Evolutionary conservation across 2,113 vertebrate species (phyloP).

Genomic region (Aegotheles bennettii): DNA sequence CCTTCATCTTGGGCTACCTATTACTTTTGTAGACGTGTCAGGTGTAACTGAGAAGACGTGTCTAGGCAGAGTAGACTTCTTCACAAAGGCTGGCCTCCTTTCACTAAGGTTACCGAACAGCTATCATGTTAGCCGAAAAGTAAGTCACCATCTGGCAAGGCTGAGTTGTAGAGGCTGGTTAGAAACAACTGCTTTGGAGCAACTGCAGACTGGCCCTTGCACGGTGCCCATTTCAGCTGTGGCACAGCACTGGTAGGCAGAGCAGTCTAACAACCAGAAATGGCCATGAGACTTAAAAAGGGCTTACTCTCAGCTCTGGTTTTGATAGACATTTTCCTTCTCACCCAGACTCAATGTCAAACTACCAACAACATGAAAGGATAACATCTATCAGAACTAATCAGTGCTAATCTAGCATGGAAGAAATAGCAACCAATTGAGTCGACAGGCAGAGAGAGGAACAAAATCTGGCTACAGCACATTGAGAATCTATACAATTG

Average conservation of each 20-base stretch:
- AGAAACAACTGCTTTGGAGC: neutral
- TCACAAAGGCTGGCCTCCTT: neutral
- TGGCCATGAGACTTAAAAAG: neutral
- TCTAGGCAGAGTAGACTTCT: neutral
- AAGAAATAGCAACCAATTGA: constrained; percentile 22
- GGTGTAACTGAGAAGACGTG: neutral
- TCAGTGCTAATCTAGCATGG: neutral
- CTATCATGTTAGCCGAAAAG: neutral
- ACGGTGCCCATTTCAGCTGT: neutral
- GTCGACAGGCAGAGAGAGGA: neutral
- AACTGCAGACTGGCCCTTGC: neutral
- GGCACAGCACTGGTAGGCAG: neutral
- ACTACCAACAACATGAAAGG: constrained; percentile 18
- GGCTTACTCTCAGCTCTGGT: neutral
- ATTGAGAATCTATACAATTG: constrained; percentile 16
- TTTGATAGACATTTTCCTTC: neutral
- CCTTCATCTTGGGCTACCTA: neutral
- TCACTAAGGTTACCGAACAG: neutral
- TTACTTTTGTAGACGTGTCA: neutral
- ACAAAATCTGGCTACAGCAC: neutral
- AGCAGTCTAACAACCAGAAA: neutral
- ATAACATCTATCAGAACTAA: constrained; percentile 39
- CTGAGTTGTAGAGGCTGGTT: neutral
- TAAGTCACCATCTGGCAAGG: neutral
- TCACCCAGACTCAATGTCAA: neutral